These are phyloP conservation scores for Metopia argyrocephala DNA, from an alignment of 2,888 invertebrate genomes.

Conservation along the genomic window DNA sequence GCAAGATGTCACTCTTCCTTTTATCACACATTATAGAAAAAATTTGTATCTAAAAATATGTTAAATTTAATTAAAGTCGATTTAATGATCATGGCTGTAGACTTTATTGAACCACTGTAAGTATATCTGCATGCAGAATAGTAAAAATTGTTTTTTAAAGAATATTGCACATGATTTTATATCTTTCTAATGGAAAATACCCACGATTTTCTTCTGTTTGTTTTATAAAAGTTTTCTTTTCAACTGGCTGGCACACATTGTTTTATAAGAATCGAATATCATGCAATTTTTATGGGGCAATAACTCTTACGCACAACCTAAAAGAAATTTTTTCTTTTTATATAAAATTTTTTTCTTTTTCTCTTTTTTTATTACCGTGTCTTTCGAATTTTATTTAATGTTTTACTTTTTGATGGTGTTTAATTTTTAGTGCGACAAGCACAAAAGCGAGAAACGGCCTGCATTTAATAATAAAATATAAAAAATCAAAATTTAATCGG, in stretches of 20 bases:
- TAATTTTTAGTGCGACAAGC: background rate
- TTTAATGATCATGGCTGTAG: too few relatives aligned
- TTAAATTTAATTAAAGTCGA: too few relatives aligned
- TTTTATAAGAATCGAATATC: background rate
- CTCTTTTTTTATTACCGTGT: background rate
- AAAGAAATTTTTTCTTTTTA: background rate
- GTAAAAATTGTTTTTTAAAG: slow-evolving; percentile 1
- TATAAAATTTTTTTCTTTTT: background rate
- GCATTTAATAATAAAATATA: too few relatives aligned
- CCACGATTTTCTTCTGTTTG: background rate
- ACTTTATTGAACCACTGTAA: too few relatives aligned
- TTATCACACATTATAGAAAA: too few relatives aligned
- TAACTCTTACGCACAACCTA: slow-evolving; percentile 39
- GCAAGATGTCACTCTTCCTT: too few relatives aligned
- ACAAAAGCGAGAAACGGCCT: too few relatives aligned
- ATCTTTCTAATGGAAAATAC: slow-evolving; percentile 4
- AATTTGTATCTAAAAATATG: too few relatives aligned
- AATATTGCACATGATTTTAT: background rate
- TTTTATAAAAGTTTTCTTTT: background rate
- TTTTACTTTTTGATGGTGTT: background rate
- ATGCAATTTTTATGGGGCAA: slow-evolving; percentile 23
- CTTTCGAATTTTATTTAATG: background rate
- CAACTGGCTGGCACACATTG: background rate
- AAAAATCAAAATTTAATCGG: too few relatives aligned
- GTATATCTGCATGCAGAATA: background rate